These are phyloP conservation scores for Myotis findleyi DNA, from an alignment of 2,797 vertebrate species.

Conservation along the genomic window DNA sequence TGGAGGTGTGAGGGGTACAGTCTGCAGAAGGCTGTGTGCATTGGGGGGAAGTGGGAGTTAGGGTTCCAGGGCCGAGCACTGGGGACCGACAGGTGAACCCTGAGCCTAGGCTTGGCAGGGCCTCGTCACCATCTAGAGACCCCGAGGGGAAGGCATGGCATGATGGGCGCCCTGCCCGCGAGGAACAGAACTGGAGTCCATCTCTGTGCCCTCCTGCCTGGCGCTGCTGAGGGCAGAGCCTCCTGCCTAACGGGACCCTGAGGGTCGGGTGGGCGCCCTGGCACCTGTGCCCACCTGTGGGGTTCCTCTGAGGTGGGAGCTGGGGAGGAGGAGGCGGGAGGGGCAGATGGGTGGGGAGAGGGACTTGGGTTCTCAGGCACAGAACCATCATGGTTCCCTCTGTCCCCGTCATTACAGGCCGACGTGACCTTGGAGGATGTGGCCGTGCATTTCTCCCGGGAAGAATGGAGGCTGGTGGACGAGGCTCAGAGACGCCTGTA, in stretches of 20 bases:
- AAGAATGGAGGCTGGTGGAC: conserved; percentile 51
- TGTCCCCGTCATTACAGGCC: not conserved
- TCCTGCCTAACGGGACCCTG: not conserved
- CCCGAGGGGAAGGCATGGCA: not conserved
- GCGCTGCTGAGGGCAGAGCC: not conserved
- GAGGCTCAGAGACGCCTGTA: conserved; percentile 26
- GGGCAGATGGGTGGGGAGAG: not conserved
- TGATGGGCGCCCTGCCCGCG: not conserved
- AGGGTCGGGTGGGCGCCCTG: not conserved
- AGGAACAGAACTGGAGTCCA: not conserved
- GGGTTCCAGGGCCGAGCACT: no score
- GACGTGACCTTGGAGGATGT: not conserved
- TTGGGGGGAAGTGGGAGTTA: not conserved
- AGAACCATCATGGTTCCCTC: not conserved
- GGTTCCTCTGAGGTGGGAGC: not conserved
- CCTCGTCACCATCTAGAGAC: not conserved
- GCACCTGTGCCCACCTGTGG: not conserved
- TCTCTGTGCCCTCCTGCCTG: not conserved
- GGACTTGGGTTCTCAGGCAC: not conserved
- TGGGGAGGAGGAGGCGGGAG: not conserved
- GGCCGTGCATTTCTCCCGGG: conserved; percentile 40
- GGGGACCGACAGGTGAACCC: not conserved
- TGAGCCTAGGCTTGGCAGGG: not conserved
- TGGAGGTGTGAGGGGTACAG: no score
- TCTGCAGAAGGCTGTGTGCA: not conserved